Evolutionary conservation across 2,888 invertebrate genomes (phyloP).

Genomic region (Himalopsyche tibetana): DNA sequence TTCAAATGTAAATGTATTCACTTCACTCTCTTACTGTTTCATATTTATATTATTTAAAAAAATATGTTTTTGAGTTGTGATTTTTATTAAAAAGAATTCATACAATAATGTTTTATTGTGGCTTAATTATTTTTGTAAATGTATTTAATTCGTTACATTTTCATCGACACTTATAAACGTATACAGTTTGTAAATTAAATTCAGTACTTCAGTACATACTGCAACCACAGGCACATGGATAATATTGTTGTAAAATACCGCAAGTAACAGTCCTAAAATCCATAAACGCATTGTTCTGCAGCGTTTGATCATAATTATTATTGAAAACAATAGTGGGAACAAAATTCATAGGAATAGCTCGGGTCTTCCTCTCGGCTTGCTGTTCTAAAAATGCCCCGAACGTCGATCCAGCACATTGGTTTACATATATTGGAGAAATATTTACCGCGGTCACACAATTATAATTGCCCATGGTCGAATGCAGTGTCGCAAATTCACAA

Average conservation of each 20-base stretch:
- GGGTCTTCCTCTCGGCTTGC: slow-evolving; percentile 69
- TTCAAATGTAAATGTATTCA: no score
- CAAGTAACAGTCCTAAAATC: slow-evolving; percentile 58
- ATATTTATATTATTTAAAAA: no score
- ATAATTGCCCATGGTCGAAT: slow-evolving; percentile 69
- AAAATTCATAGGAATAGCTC: slow-evolving; percentile 69
- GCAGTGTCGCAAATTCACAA: slow-evolving; percentile 70
- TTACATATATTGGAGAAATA: slow-evolving; percentile 67
- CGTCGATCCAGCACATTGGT: slow-evolving; percentile 60
- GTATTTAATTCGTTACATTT: no score
- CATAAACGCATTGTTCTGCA: slow-evolving; percentile 66
- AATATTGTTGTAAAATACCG: slow-evolving; percentile 20
- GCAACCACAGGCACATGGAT: slow-evolving; percentile 48
- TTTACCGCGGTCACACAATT: slow-evolving; percentile 70
- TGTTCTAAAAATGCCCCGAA: slow-evolving; percentile 69
- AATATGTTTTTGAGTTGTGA: no score
- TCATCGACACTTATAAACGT: no score
- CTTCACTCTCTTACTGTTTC: no score
- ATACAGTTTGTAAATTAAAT: no score
- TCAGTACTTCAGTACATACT: not conserved
- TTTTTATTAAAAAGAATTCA: no score
- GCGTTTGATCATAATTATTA: slow-evolving; percentile 67
- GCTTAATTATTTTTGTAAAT: no score
- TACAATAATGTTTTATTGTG: no score
- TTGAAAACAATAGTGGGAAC: slow-evolving; percentile 72